Conservation (phyloP, 1,140 invertebrate species). For the Wiebesia pumilae region DNA sequence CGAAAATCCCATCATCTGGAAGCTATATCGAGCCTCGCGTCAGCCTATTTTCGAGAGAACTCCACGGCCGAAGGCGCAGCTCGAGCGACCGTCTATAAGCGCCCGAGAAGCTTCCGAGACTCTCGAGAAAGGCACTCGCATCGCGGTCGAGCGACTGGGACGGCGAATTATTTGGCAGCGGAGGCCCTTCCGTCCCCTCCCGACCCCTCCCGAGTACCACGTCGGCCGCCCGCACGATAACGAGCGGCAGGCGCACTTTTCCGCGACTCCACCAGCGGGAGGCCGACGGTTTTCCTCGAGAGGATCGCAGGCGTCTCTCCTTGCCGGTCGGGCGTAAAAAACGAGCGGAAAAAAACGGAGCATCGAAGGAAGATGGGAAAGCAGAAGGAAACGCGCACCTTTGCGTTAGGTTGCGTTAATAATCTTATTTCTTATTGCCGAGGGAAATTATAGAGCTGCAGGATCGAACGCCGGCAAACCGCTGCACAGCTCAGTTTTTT, state of each 20-base stretch:
- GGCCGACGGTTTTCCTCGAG: too few species aligned
- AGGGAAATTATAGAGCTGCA: slow-evolving; percentile 11
- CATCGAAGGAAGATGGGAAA: too few species aligned
- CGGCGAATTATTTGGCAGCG: slow-evolving; percentile 12
- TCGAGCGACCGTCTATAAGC: too few species aligned
- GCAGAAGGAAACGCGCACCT: not conserved
- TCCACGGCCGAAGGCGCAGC: not conserved
- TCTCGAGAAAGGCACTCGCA: slow-evolving; percentile 17
- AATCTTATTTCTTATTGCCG: slow-evolving; percentile 34
- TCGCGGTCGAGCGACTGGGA: not conserved
- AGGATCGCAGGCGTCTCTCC: not conserved
- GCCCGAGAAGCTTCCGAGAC: not conserved
- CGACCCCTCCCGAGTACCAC: too few species aligned
- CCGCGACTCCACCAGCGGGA: too few species aligned
- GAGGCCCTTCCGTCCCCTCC: too few species aligned
- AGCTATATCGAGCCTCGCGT: not conserved
- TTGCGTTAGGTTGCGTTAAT: slow-evolving; percentile 21
- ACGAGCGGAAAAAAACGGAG: too few species aligned
- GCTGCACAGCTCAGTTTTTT: not conserved
- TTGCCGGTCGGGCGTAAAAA: not conserved
- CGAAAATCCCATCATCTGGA: slow-evolving; percentile 21
- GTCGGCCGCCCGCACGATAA: too few species aligned
- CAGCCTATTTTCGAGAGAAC: slow-evolving; percentile 21
- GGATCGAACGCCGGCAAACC: too few species aligned
- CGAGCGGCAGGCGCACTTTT: too few species aligned